Conservation (phyloP, 2,113 vertebrate genomes). For the Cyprinodon variegatus region DNA sequence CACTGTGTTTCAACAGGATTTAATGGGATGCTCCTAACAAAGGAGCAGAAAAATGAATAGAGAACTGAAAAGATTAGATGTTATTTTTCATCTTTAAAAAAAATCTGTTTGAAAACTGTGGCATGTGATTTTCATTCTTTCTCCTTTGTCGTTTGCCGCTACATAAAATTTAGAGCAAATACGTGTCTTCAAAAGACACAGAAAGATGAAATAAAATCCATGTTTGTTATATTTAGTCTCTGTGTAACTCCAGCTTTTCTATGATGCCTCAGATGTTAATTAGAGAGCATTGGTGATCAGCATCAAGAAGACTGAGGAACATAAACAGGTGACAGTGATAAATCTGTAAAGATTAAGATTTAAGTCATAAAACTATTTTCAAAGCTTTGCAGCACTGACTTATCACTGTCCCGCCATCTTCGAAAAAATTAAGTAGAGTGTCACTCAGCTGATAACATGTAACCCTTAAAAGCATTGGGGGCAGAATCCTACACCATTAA, state of each 20-base stretch:
- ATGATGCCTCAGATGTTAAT: not conserved
- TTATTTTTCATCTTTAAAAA: not conserved
- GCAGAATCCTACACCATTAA: not conserved
- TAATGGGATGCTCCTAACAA: not conserved
- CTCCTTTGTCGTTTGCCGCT: not conserved
- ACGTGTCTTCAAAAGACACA: not conserved
- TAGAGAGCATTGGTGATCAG: not conserved
- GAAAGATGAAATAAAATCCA: not conserved
- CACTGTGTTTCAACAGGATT: not conserved
- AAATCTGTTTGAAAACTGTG: not conserved
- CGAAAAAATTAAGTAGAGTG: not conserved
- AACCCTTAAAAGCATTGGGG: not conserved
- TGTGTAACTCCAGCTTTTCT: not conserved
- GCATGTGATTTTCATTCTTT: not conserved
- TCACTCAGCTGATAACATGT: not conserved
- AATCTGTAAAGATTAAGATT: not conserved
- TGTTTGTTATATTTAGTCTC: not conserved
- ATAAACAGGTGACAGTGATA: not conserved
- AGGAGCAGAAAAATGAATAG: not conserved
- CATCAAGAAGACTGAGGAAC: not conserved
- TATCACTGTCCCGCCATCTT: not conserved
- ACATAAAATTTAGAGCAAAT: not conserved
- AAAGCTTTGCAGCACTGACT: not conserved
- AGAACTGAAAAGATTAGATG: conserved; percentile 2
- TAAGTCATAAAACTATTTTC: not conserved